A percentile compares a stretch with the other conserved stretches of the same genome.
Conservation (phyloP, 2,888 invertebrate species). For the Galeopsomyia nigrocyanea region DNA sequence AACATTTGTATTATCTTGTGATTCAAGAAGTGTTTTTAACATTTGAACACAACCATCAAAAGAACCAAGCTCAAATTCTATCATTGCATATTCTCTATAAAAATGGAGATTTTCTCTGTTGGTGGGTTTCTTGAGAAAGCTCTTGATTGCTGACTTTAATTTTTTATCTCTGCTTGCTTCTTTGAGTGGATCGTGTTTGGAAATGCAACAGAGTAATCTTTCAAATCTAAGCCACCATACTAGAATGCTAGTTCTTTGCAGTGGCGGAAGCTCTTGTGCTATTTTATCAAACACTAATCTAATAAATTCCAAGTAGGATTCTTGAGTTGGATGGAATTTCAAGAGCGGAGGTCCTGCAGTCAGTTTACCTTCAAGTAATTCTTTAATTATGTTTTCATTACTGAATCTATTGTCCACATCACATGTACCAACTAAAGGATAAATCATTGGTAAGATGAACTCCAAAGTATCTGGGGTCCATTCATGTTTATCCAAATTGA, state of each 20-base stretch:
- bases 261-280: conserved; percentile 68
- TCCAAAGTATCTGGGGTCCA: conserved; percentile 63
- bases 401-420: conserved; percentile 55
- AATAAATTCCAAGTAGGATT: conserved; percentile 73
- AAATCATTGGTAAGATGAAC: conserved; percentile 59
- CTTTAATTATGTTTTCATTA: conserved; percentile 55
- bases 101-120: conserved; percentile 73
- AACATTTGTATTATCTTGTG: conserved; percentile 55
- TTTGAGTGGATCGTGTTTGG: conserved; percentile 69
- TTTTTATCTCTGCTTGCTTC: conserved; percentile 67
- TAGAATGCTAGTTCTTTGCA: conserved; percentile 72
- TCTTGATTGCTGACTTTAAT: conserved; percentile 71
- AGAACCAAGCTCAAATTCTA: conserved; percentile 73
- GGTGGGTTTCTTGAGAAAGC: conserved; percentile 71
- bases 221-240: conserved; percentile 77
- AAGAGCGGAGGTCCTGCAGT: conserved; percentile 75
- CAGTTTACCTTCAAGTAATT: conserved; percentile 66
- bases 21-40: conserved; percentile 70
- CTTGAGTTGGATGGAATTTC: conserved; percentile 74
- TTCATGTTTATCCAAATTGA: conserved; percentile 55
- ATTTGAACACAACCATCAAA: conserved; percentile 70
- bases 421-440: conserved; percentile 55
- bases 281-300: conserved; percentile 71
- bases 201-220: conserved; percentile 70
- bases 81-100: conserved; percentile 76